Evolutionary conservation across 92 coral and sea anemone genomes (phyloP), one percentile per base, ranked within the genome.

Genomic region (Parazoanthus darwini): DNA sequence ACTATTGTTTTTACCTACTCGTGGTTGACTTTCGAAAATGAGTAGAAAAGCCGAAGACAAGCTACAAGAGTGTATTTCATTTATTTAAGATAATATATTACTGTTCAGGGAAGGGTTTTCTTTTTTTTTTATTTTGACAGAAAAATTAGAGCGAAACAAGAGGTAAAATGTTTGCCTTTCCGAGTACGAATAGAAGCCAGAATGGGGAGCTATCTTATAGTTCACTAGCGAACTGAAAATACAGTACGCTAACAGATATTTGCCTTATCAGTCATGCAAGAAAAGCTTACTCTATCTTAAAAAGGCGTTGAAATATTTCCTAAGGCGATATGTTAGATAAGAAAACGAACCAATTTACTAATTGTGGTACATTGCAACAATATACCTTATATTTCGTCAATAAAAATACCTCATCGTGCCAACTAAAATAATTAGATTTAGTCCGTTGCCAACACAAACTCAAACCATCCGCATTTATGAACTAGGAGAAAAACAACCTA

Each of bases 261-360:
- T 22, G 15, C 51, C 82, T 78, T 43, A 23, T 78, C 82, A n/a
- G 7, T 15, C 18, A 42, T 39, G 10, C 10, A 46, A 46, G 8
- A 8, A 50, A 43, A 39, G 13, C 63, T 43, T 26, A 46, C 35
- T 78, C 26, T 46, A 48, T 78, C 82, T 78, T 78, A 4, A 25
- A 78, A 26, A 78, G 15, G 36, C 8, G 66, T 48, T 25, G 63
- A 78, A 42, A 6, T 22, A 8, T 78, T 78, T 23, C 56, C 33
- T 78, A 79, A 79, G 68, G 83, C 70, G 71, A 54, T 79, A 79
- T 25, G 37, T 79, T 79, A 79, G 70, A 79, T 50, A 29, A 51
- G 68, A 79, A 26, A 51, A 26, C 16, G 18, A 35, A 14, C 44
- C 26, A 54, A 73, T 73, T 79, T 50, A 14, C 44, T 50, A 54